Conservation (phyloP, 2,113 vertebrate species). For the Columbina picui region DNA sequence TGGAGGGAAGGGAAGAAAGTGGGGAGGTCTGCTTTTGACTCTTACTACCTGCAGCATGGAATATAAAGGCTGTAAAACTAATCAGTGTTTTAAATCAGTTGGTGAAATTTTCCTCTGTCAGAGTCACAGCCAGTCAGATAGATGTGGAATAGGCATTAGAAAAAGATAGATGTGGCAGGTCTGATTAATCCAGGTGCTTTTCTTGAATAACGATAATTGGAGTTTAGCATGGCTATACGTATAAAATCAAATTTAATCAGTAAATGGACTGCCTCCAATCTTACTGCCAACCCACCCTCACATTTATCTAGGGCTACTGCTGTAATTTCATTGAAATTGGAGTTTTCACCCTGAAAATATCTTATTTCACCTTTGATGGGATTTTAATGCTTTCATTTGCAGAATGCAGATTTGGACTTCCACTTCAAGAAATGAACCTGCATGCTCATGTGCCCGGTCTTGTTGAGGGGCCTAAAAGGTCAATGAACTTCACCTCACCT, state of each 20-base stretch:
- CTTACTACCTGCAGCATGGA: neutral
- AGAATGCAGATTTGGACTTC: neutral
- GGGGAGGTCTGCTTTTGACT: neutral
- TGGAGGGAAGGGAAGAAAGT: neutral
- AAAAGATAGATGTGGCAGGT: conserved; percentile 70
- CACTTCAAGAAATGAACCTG: neutral
- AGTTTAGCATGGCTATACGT: conserved; percentile 40
- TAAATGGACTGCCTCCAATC: conserved; percentile 71
- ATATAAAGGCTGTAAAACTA: neutral
- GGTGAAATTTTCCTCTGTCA: conserved; percentile 22
- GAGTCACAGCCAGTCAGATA: neutral
- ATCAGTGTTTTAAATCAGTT: conserved; percentile 19
- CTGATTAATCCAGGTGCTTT: conserved; percentile 66
- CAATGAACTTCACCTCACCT: neutral
- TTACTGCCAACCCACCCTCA: conserved; percentile 62
- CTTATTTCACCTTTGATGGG: conserved; percentile 48
- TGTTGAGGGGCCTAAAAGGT: neutral
- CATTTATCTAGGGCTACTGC: conserved; percentile 67
- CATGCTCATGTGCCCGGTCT: neutral
- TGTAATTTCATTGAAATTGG: conserved; percentile 65
- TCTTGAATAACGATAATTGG: conserved; percentile 70
- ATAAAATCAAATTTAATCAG: conserved; percentile 75
- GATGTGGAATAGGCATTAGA: conserved; percentile 43
- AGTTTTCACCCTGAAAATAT: conserved; percentile 59
- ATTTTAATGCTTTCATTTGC: conserved; percentile 35